Percentiles rank a stretch among this genome's conserved stretches.
These are phyloP conservation scores for Calliphora vicina DNA, from an alignment of 1,140 invertebrate species.

Conservation along the genomic window DNA sequence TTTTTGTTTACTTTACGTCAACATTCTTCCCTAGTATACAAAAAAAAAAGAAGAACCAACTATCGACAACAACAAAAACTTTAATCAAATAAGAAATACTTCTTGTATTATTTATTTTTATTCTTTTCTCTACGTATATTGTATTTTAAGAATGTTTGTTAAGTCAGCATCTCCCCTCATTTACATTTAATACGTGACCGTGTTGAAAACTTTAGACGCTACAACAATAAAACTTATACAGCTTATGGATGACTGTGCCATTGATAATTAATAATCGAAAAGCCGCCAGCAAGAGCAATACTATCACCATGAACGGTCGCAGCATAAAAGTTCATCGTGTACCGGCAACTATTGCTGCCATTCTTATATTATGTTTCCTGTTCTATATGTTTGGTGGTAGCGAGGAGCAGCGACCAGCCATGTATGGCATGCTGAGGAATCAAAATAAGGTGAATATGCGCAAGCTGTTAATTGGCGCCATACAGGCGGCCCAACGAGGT, in stretches of 20 bases:
- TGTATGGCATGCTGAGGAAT: conserved; percentile 57
- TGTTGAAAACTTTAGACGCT: neutral
- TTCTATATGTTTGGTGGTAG: conserved; percentile 55
- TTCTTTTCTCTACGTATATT: too few species aligned
- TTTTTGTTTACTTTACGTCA: neutral
- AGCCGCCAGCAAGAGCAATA: neutral
- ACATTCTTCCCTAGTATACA: neutral
- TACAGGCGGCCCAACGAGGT: conserved; percentile 81
- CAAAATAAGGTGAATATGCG: conserved; percentile 72
- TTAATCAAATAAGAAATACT: neutral
- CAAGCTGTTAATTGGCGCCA: conserved; percentile 77
- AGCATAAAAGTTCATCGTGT: conserved; percentile 58
- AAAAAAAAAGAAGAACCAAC: neutral
- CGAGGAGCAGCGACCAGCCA: conserved; percentile 53
- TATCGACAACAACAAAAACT: neutral
- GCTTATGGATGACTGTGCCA: conserved; percentile 17
- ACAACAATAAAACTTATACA: neutral
- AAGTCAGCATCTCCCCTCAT: neutral
- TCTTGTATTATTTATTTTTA: too few species aligned
- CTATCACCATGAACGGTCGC: conserved; percentile 55
- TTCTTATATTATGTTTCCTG: conserved; percentile 50
- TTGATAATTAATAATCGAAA: conserved; percentile 18
- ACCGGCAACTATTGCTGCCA: conserved; percentile 52
- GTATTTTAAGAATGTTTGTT: neutral
- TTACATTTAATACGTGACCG: conserved; percentile 17